Evolutionary conservation across 2,113 vertebrate species (phyloP).

Genomic region (Oxyruncus cristatus): DNA sequence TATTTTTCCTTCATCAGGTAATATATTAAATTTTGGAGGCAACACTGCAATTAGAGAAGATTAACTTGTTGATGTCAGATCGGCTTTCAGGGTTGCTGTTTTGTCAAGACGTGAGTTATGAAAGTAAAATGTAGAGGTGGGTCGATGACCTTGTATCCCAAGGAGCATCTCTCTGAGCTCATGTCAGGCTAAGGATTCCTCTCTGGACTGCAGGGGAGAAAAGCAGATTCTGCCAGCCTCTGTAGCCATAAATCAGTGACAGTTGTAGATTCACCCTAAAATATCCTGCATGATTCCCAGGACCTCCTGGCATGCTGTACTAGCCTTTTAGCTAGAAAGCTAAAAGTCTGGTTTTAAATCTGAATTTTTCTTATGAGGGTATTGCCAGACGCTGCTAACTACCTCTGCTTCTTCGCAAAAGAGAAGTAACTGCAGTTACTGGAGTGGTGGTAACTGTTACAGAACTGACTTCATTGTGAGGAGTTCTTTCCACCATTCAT

Average conservation of each 20-base stretch:
- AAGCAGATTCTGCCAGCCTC: background rate
- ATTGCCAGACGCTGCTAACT: background rate
- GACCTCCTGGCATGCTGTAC: background rate
- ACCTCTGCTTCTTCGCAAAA: background rate
- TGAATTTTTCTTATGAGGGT: background rate
- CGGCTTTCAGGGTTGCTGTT: background rate
- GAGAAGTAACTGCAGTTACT: background rate
- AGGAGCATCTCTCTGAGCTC: background rate
- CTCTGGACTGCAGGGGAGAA: background rate
- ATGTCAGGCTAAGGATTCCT: background rate
- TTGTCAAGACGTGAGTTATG: conserved; percentile 18
- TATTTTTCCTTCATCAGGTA: background rate
- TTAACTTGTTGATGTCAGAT: conserved; percentile 17
- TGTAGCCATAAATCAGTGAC: background rate
- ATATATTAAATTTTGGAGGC: conserved; percentile 5
- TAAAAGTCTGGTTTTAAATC: background rate
- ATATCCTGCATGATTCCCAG: background rate
- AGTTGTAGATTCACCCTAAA: background rate
- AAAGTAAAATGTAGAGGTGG: conserved; percentile 28
- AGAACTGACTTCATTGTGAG: background rate
- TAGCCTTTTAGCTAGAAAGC: background rate
- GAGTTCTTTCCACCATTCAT: background rate
- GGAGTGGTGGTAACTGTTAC: background rate
- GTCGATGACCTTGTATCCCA: background rate
- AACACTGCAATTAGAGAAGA: conserved; percentile 38